A percentile compares a stretch with the other conserved stretches of the same genome.
Conservation (phyloP, 2,888 invertebrate genomes). For the Drosophila merina region DNA sequence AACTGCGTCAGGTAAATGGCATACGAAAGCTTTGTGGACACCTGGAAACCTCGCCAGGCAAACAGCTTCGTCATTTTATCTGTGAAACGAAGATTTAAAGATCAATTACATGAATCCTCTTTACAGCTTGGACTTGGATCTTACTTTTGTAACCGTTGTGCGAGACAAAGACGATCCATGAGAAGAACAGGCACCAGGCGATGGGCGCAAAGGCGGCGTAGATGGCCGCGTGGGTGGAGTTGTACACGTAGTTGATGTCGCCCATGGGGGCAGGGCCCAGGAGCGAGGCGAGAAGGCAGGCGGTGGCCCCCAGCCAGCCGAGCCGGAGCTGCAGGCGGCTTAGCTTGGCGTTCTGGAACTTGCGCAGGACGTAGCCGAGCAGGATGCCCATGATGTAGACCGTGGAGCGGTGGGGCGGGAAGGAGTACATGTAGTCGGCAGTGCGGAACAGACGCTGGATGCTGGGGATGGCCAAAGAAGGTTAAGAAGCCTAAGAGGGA, state of each 20-base stretch:
- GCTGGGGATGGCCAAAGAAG: conserved; percentile 81
- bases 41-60: conserved; percentile 86
- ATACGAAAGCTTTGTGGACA: conserved; percentile 89
- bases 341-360: conserved; percentile 84
- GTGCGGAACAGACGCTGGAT: conserved; percentile 88
- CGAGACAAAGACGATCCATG: conserved; percentile 88
- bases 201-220: conserved; percentile 90
- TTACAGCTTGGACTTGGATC: conserved; percentile 13
- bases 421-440: conserved; percentile 88
- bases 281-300: conserved; percentile 85
- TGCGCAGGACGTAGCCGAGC: conserved; percentile 86
- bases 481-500: neutral
- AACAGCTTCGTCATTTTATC: conserved; percentile 85
- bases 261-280: conserved; percentile 88
- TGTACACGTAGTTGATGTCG: conserved; percentile 86
- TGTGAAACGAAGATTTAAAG: conserved; percentile 59
- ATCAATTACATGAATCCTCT: neutral
- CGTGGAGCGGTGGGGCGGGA: conserved; percentile 87
- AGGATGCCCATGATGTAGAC: conserved; percentile 89
- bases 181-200: conserved; percentile 88
- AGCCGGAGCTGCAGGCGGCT: conserved; percentile 83
- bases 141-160: conserved; percentile 87
- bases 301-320: conserved; percentile 86
- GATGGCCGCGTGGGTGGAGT: conserved; percentile 87
- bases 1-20: conserved; percentile 89